Base-by-base conservation (phyloP, 1,140 invertebrate genomes). In the Rhagoletis pomonella region DNA sequence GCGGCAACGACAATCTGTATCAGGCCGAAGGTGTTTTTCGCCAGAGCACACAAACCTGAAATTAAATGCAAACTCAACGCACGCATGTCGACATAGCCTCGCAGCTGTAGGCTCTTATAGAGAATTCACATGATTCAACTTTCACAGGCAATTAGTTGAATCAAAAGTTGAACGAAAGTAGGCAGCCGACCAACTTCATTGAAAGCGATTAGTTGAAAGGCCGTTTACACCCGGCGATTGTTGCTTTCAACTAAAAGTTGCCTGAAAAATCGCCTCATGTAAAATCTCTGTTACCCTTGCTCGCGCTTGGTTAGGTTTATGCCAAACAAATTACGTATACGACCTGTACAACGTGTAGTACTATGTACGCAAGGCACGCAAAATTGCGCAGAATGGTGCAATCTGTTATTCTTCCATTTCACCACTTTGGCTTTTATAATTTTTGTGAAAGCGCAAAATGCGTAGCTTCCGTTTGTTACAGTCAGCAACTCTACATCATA, bases 11-110 rank as follows among this genome's bases (percentile, higher is more conserved):
- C 67, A 73, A 73, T 47, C 42, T 73, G 67, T 17, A 47, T 47
- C 4, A 44, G 42, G 14, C 67, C 42, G 67, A 4, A 42, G 67
- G 67, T 39, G 10, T 73, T 73, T 3, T 14, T 12, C 12, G 39
- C 14, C 67, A 47, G 12, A n/a, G 12, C 39, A 44, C 44, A 44
- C 44, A 12, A 44, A 14, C 67, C 12, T 12, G 42, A 73, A 73
- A 73, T 73, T 12, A 73, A 73, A 73, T 47, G 67, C 67, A 73
- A 73, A 73, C 67, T 73, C 42, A 73, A 73, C 44, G 5, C 67
- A 73, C 42, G 42, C 29, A 73, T 73, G 44, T 73, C 10, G 67
- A 7, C 5, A 3, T 7, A 55, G 50, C 10, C 50, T 55, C 50
- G 10, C 10, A 10, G 50, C 50, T 55, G 50, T 3, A 10, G 50